Percentiles rank a stretch among this genome's conserved stretches.
phyloP scores from a whole-genome alignment of 2,797 vertebrate species.

The Enteromius trimaculatus region DNA sequence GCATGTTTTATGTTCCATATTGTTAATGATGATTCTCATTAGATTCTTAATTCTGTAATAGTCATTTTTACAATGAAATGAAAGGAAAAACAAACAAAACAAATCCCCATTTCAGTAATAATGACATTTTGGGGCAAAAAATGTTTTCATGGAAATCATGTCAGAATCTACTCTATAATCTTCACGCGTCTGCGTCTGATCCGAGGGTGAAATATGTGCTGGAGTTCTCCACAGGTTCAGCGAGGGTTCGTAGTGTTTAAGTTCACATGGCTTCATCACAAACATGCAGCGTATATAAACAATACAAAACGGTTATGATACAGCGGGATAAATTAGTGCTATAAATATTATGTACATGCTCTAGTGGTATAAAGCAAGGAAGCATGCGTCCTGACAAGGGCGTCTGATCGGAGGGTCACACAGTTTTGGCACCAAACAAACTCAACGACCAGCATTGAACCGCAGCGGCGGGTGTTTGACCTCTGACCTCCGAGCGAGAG shows the following conservation, averaged over 20 bases:
- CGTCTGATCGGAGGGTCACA: background rate
- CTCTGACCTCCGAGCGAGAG: conserved; percentile 1
- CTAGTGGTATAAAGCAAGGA: conserved; percentile 37
- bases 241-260: background rate
- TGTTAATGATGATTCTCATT: background rate
- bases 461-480: conserved; percentile 8
- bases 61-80: background rate
- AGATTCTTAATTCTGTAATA: background rate
- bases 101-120: background rate
- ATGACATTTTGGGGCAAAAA: background rate
- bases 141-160: background rate
- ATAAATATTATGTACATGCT: conserved; percentile 69
- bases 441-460: conserved; percentile 60
- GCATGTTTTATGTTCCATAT: background rate
- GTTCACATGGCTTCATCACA: conserved; percentile 53
- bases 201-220: background rate
- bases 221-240: background rate
- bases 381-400: conserved; percentile 40
- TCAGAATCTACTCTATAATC: background rate
- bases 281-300: conserved; percentile 60
- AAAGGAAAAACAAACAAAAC: background rate
- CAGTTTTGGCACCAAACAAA: conserved; percentile 55
- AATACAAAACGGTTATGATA: conserved; percentile 61
- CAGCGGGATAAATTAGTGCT: conserved; percentile 65
- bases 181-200: background rate